Evolutionary conservation across 2,797 vertebrate genomes (phyloP), one percentile per base, ranked within the genome.

Genomic region (Acrocephalus scirpaceus): DNA sequence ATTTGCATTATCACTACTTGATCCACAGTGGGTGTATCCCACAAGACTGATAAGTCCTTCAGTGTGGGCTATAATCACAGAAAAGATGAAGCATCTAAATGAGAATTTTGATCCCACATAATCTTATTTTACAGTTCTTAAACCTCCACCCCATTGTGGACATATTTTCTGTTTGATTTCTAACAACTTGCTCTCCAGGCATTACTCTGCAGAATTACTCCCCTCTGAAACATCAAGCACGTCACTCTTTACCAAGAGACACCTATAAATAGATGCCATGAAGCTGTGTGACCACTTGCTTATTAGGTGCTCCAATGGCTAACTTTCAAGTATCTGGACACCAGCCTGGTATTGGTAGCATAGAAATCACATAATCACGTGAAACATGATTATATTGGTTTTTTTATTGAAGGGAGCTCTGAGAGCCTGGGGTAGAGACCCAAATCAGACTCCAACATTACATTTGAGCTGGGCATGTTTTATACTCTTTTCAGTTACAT

Each of bases 1-100:
- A 84, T 94, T 94, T 96, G 79, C 42, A 51, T 92, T 93, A 86
- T 90, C 73, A 80, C 47, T 36, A 54, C 40, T 96, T 92, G 86
- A 81, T 88, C 66, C 10, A 8, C 67, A 45, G 34, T 88, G 61
- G 32, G 27, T 84, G 45, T 40, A 56, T 87, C 74, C 66, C 85
- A 2, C 78, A 86, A 83, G 73, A 54, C 47, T 18, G 3, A 3
- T 51, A n/a, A 81, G 17, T 71, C 44, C 40, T 90, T 64, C 36
- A 42, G 3, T 64, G 50, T 62, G 29, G 18, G 16, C 64, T 72
- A 65, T 50, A 88, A 69, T 19, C 48, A 50, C 7, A 64, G 50
- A 70, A 64, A 50, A 65, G 13, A 19, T 53, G 75, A 90, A 89
- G 30, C 16, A 21, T 48, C 38, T 90, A 61, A 93, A 92, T 22